Evolutionary conservation across 2,113 vertebrate genomes (phyloP), one percentile per base, ranked within the genome.

Genomic region (Chloebia gouldiae): DNA sequence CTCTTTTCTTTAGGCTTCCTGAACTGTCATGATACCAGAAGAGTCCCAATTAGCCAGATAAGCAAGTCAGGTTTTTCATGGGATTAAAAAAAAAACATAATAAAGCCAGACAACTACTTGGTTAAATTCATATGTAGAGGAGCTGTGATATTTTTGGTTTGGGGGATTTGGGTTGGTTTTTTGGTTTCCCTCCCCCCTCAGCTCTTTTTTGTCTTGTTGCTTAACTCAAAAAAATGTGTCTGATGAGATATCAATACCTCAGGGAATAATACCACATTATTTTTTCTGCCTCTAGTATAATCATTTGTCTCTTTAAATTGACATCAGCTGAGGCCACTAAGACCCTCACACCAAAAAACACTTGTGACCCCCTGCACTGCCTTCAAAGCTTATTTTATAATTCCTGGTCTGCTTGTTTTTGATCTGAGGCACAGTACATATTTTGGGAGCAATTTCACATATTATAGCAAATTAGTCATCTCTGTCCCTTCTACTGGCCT

Each of bases 271-370:
- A 79, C 37, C 84, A 92, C 87, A 70, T 95, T 95, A 85, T 88
- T 80, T 95, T 78, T 92, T 82, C 81, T 80, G 84, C 71, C 88
- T 88, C 78, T 87, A 17, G 61, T 72, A 22, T 90, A 92, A 94
- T 90, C 5, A 83, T 93, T 92, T 94, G 81, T 95, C 94, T 95
- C 84, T 94, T 95, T 93, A 94, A 95, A 95, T 94, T 85, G 81
- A 65, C 66, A 90, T 91, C 81, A 95, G 50, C 70, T 90, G 50
- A 95, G 45, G 33, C 57, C 54, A 79, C 78, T 82, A 77, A 82
- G 75, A 86, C 45, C 49, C 66, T 91, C 72, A 89, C 78, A 91
- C 86, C 70, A 92, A 87, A 91, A 95, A 92, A 39, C 56, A 24
- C 51, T 65, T 75, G 51, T 95, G 89, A 93, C 81, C 35, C 49